Conservation (phyloP, 1,140 invertebrate genomes). For the Anadara kagoshimensis region DNA sequence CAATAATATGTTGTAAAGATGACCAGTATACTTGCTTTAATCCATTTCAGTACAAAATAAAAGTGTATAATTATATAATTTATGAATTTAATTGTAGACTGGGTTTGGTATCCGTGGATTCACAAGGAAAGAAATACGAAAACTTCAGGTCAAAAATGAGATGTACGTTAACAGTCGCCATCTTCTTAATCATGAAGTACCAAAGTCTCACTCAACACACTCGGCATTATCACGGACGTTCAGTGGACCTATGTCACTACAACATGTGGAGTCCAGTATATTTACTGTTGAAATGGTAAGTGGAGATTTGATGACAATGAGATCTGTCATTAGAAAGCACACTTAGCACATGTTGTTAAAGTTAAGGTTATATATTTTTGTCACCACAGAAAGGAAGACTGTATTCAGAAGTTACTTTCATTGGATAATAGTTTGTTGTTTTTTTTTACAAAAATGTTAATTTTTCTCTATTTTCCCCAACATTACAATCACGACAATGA, state of each 20-base stretch:
- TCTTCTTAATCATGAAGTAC: slow-evolving; percentile 12
- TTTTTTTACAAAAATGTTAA: too few species aligned
- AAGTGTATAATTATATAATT: too few species aligned
- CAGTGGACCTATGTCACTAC: slow-evolving; percentile 39
- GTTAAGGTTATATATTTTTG: background rate
- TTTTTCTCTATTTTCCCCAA: too few species aligned
- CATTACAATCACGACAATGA: too few species aligned
- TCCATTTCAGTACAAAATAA: too few species aligned
- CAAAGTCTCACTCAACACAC: slow-evolving; percentile 30
- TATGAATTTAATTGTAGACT: slow-evolving; percentile 74
- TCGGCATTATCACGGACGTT: slow-evolving; percentile 37
- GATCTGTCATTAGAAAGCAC: background rate
- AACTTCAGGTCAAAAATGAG: slow-evolving; percentile 92
- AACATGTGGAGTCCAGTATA: slow-evolving; percentile 35
- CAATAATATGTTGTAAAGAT: slow-evolving; percentile 51
- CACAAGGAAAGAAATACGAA: slow-evolving; percentile 92
- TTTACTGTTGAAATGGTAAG: slow-evolving; percentile 47
- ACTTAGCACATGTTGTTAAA: background rate
- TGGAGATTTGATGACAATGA: background rate
- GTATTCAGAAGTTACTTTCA: too few species aligned
- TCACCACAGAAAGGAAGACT: too few species aligned
- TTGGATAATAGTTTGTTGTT: too few species aligned
- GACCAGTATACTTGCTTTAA: background rate
- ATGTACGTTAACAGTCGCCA: slow-evolving; percentile 84
- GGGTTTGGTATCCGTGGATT: slow-evolving; percentile 94